Evolutionary conservation across 1,140 invertebrate genomes (phyloP), one percentile per base, ranked within the genome.

Genomic region (Cydia fagiglandana): DNA sequence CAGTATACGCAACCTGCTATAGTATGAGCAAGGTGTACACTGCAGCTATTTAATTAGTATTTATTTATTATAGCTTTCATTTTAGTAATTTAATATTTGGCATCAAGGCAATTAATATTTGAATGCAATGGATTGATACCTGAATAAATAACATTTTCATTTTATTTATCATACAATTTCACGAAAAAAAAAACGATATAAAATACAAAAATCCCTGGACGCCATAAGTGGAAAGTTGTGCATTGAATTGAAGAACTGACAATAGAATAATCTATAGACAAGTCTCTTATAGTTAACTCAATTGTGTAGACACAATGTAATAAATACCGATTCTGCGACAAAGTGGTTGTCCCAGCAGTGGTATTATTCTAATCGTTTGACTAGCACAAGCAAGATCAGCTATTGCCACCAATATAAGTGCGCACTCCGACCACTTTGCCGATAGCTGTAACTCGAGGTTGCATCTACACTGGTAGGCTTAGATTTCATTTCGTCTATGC

Each of bases 281-380:
- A 41, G 73, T 74, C 50, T 50, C 45, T 53, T 50, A 15, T 74
- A 28, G 20, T 24, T 1, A 24, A 2, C 15, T 24, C 45, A 47
- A 75, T 75, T 28, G 74, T 76, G 76, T 76, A 74, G 83, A 76
- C 77, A 85, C 80, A 76, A 61, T 80, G 83, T n/a, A 61, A 75
- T 41, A 80, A 77, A 41, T 80, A 80, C 73, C 73, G 81, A 87
- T 86, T 90, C 85, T 82, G 88, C 89, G 83, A 88, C 77, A 83
- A 86, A 81, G 87, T 81, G 83, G 81, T 84, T 88, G 83, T 77
- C 76, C 75, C 70, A 80, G 75, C 56, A 61, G 56, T 20, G 56
- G 9, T 24, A 20, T 24, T 61, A 61, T 61, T 61, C 17, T 24
- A 24, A 61, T 24, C 56, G 9, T 5, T 61, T 10, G 10, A 9